A percentile compares a stretch with the other conserved stretches of the same genome.
Conservation (phyloP, 2,797 vertebrate species). For the Melanotaenia pygmaea region DNA sequence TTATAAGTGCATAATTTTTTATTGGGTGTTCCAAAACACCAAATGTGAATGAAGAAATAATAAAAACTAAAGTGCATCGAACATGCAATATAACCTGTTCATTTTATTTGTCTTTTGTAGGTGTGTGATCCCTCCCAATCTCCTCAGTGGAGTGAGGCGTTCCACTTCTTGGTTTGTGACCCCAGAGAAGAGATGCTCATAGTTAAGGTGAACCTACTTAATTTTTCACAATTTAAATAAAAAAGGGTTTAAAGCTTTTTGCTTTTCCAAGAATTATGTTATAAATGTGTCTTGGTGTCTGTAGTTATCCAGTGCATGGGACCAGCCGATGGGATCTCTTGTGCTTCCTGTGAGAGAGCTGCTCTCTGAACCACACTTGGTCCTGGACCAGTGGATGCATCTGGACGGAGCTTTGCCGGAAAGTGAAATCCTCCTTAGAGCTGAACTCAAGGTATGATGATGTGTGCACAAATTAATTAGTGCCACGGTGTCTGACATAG, state of each 20-base stretch:
- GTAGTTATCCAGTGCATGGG: slow-evolving; percentile 82
- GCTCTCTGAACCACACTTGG: slow-evolving; percentile 82
- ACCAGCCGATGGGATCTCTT: slow-evolving; percentile 84
- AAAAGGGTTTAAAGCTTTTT: neutral
- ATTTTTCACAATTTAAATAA: neutral
- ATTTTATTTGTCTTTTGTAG: slow-evolving; percentile 66
- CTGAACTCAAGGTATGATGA: slow-evolving; percentile 86
- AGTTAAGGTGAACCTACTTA: slow-evolving; percentile 82
- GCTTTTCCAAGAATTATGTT: neutral
- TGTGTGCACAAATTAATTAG: neutral
- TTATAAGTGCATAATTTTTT: neutral
- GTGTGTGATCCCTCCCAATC: slow-evolving; percentile 81
- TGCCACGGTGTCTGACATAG: neutral
- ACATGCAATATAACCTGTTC: neutral
- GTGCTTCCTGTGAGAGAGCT: slow-evolving; percentile 86
- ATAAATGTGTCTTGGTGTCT: neutral
- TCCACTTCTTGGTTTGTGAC: slow-evolving; percentile 85
- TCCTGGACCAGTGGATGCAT: slow-evolving; percentile 87
- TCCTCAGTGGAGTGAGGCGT: slow-evolving; percentile 88
- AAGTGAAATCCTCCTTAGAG: slow-evolving; percentile 88
- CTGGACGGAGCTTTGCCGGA: slow-evolving; percentile 79
- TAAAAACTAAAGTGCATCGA: neutral
- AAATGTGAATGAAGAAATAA: neutral
- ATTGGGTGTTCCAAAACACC: neutral
- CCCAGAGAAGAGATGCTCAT: slow-evolving; percentile 86